Evolutionary conservation across 2,888 invertebrate species (phyloP).

Genomic region (Ophioninae sp.): DNA sequence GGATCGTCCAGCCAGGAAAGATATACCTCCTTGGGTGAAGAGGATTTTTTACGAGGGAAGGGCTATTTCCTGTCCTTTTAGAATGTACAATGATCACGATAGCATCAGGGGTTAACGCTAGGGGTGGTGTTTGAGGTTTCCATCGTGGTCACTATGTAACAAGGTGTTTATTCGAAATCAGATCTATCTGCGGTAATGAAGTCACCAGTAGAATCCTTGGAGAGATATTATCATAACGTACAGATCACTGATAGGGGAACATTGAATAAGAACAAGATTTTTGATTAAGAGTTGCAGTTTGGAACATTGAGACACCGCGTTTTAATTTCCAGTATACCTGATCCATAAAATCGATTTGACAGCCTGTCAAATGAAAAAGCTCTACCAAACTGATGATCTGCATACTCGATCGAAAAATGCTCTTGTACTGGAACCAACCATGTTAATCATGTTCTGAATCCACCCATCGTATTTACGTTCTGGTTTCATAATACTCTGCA

Average conservation of each 20-base stretch:
- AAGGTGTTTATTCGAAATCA: conserved; percentile 69
- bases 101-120: conserved; percentile 7
- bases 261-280: too few species aligned
- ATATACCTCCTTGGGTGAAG: conserved; percentile 63
- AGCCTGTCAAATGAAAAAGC: too few species aligned
- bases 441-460: too few species aligned
- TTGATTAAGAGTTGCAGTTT: too few species aligned
- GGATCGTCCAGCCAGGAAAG: conserved; percentile 37
- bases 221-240: conserved; percentile 15
- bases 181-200: conserved; percentile 1
- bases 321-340: too few species aligned
- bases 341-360: too few species aligned
- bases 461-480: too few species aligned
- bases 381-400: too few species aligned
- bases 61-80: conserved; percentile 56
- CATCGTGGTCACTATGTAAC: conserved; percentile 66
- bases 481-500: too few species aligned
- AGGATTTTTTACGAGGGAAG: conserved; percentile 73
- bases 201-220: conserved; percentile 6
- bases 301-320: too few species aligned
- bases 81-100: conserved; percentile 24
- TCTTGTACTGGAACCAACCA: too few species aligned
- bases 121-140: conserved; percentile 28
- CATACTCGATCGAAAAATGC: too few species aligned
- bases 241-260: background rate